Evolutionary conservation across 2,888 invertebrate genomes (phyloP).

Genomic region (Cephonodes hylas): DNA sequence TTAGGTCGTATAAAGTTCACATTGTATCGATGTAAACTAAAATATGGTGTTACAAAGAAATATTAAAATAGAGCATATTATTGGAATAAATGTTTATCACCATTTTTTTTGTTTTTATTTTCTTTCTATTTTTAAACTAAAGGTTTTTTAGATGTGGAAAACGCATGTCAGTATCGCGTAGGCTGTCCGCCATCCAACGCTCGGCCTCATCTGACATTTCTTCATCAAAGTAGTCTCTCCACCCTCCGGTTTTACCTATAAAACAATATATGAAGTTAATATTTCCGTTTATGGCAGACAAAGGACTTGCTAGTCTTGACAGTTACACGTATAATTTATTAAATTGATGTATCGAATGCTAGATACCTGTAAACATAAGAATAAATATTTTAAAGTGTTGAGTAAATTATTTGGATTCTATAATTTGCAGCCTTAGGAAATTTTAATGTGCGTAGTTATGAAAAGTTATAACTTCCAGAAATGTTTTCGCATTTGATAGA

Average conservation of each 20-base stretch:
- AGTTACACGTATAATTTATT: too few species aligned
- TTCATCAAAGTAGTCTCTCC: constrained; percentile 86
- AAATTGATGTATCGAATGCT: too few species aligned
- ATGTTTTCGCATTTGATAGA: too few species aligned
- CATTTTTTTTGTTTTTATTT: constrained; percentile 51
- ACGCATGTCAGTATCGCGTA: constrained; percentile 80
- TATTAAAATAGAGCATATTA: constrained; percentile 76
- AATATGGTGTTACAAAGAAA: constrained; percentile 80
- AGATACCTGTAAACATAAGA: too few species aligned
- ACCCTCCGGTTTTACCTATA: constrained; percentile 84
- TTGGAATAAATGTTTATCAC: constrained; percentile 79
- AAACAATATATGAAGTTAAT: constrained; percentile 7
- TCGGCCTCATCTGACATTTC: constrained; percentile 85
- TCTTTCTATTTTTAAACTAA: constrained; percentile 28
- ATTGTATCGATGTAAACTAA: constrained; percentile 69
- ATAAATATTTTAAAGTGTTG: too few species aligned
- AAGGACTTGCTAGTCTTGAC: too few species aligned
- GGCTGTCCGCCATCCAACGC: constrained; percentile 85
- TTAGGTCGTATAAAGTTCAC: constrained; percentile 58
- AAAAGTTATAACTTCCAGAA: too few species aligned
- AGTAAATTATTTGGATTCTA: too few species aligned
- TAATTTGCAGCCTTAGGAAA: too few species aligned
- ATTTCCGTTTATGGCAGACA: background rate
- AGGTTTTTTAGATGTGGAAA: constrained; percentile 71
- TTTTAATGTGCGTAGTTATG: too few species aligned